Evolutionary conservation across 2,113 vertebrate genomes (phyloP), one percentile per base, ranked within the genome.

Genomic region (Chaetodon trifascialis): DNA sequence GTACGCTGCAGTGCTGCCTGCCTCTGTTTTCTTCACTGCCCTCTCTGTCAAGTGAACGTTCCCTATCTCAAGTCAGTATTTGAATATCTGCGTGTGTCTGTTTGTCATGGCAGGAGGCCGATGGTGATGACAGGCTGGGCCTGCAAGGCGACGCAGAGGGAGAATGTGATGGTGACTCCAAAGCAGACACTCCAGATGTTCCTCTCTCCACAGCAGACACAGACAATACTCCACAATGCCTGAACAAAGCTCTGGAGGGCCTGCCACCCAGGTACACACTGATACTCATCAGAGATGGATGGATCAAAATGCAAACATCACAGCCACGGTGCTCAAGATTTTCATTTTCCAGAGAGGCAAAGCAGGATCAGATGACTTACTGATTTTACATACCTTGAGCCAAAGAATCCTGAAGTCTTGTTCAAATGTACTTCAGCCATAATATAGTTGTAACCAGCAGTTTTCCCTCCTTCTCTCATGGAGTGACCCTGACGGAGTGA

Each of bases 221-320:
- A 42, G 98, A 99, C 93, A 97, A 96, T 95, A 99, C 98, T 91
- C 98, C 98, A 62, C 92, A 98, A 92, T 97, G 96, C 91, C 96
- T 99, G 83, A 97, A 97, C 94, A 98, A 92, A 88, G 97, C 97
- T 70, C 94, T 99, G 66, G 97, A 98, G 86, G 98, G 98, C 49
- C 95, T 99, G 65, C 97, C 97, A 46, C 97, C 97, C 86, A 98
- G 98, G 98, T 99, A 96, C 46, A 8, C 36, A 2, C 56, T 40
- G 4, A 49, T 0, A 3, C 55, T 11, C 72, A 38, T 52, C 34
- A 34, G 15, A 47, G 47, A 16, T 1, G 11, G 71, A 67, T 4
- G 46, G n/a, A 58, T 10, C n/a, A 40, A 1, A 25, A 3, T 69
- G 56, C 10, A 65, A n/a, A 46, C 73, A 8, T 64, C 73, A 49